Evolutionary conservation across 1,140 invertebrate species (phyloP), one percentile per base, ranked within the genome.

Genomic region (Drosophila tristis): DNA sequence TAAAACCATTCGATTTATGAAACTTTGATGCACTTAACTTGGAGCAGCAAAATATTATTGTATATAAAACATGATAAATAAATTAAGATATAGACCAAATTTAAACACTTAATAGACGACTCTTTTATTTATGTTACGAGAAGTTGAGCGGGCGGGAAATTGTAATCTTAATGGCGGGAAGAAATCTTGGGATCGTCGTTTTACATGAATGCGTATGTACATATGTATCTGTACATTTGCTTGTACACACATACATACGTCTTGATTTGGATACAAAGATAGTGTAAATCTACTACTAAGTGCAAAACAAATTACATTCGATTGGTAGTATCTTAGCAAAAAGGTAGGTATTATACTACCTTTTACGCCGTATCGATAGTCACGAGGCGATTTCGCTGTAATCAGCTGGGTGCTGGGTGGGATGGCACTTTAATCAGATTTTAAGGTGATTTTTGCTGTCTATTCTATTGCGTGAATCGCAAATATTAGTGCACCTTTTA

Each of bases 21-120:
- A 47, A 42, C 29, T 23, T 57, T 71, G 45, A 20, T 39, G 43
- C 9, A 74, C 78, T 73, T 74, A 77, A 80, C 77, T 55, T 60
- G 23, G 44, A 74, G 64, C 43, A 49, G 26, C 43, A 25, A 16
- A 29, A 59, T 11, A 11, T 67, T 47, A 87, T 86, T 86, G 81
- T 86, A 85, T 7, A 87, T 86, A 75, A 16, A 77, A 74, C 78
- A 78, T 74, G 48, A 59, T 65, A 61, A 84, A 85, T 77, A 86
- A 65, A 80, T 43, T 39, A 80, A 58, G 29, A 55, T 42, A 29
- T 75, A 75, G 48, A 44, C 54, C 48, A 65, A 26, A 51, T 42
- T 15, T 58, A 49, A 61, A 56, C 67, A 72, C 66, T 1, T 13
- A 5, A 49, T 48, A 1, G 2, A 5, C 3, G 13, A 7, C n/a